Evolutionary conservation across 2,797 vertebrate species (phyloP), one percentile per base, ranked within the genome.

Genomic region (Thripadectes ignobilis): DNA sequence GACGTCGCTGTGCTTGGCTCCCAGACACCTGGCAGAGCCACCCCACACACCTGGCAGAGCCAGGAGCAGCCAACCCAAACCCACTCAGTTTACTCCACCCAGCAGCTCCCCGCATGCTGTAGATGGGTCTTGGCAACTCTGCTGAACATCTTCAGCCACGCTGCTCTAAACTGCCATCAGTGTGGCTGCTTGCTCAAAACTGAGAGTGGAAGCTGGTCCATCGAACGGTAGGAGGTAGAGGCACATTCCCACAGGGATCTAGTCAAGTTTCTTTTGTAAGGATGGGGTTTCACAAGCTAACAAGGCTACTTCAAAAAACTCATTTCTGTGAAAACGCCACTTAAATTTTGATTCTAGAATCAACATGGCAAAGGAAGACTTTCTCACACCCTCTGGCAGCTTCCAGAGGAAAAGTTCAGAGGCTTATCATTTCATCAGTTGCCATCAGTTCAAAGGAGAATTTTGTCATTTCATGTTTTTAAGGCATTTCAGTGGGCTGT

Each of bases 391-490:
- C 91, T 76, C 93, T 26, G 38, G 85, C 68, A 93, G 61, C 74
- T 96, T 93, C 91, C 71, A 74, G 86, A 81, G 58, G 84, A 82
- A 69, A 96, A 93, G 80, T 96, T 95, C 72, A 93, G 74, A 84
- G 74, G 72, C 49, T 93, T 59, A 72, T 78, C 2, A 66, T 92
- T 94, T 95, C 66, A 92, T 73, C 87, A 93, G 73, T 2, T 92
- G 66, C 61, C 43, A 73, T 75, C 81, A 79, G 49, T 77, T 87
- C 65, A 80, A 90, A 87, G 59, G 77, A 93, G 49, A 75, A 77
- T 61, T 93, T 73, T 69, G 71, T 61, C 51, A 95, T 90, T 93
- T 92, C 84, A 78, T 54, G 52, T 78, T 96, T 94, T 73, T 49
- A 81, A 91, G 74, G 16, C 65, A 84, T 89, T 95, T 95, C 81